Percentiles rank a stretch among this genome's conserved stretches.
phyloP scores from a whole-genome alignment of 2,113 vertebrate species.

The Pardalotus punctatus region DNA sequence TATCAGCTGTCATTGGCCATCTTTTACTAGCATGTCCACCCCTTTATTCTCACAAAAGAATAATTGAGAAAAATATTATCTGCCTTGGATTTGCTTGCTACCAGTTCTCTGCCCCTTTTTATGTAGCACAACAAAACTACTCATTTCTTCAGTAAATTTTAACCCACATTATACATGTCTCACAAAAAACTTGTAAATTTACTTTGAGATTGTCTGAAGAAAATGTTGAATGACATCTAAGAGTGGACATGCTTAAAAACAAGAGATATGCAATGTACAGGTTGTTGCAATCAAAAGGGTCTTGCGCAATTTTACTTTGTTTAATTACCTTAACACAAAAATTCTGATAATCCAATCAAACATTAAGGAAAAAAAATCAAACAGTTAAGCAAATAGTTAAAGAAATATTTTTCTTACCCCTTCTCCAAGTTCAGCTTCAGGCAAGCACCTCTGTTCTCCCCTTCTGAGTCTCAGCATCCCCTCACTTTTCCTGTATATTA shows the following conservation, averaged over 20 bases:
- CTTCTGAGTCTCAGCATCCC: neutral
- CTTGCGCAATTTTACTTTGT: neutral
- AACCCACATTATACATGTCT: neutral
- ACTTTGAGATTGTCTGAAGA: neutral
- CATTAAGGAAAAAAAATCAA: neutral
- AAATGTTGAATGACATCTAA: neutral
- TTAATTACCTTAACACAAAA: neutral
- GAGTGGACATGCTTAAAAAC: neutral
- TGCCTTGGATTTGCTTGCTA: neutral
- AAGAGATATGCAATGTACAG: accelerated
- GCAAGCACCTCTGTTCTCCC: accelerated
- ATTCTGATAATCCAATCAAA: neutral
- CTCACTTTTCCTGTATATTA: neutral
- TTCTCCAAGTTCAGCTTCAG: neutral
- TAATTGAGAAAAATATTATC: neutral
- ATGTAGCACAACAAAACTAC: neutral
- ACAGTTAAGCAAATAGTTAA: neutral
- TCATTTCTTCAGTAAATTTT: neutral
- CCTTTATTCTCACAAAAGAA: neutral
- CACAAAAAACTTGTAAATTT: neutral
- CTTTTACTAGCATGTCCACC: neutral
- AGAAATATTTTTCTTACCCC: neutral
- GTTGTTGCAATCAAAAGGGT: neutral
- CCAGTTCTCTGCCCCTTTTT: accelerated
- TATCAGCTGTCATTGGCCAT: neutral